A percentile compares a stretch with the other conserved stretches of the same genome.
phyloP scores from a whole-genome alignment of 2,888 invertebrate genomes.

The Orchesellides sinensis region DNA sequence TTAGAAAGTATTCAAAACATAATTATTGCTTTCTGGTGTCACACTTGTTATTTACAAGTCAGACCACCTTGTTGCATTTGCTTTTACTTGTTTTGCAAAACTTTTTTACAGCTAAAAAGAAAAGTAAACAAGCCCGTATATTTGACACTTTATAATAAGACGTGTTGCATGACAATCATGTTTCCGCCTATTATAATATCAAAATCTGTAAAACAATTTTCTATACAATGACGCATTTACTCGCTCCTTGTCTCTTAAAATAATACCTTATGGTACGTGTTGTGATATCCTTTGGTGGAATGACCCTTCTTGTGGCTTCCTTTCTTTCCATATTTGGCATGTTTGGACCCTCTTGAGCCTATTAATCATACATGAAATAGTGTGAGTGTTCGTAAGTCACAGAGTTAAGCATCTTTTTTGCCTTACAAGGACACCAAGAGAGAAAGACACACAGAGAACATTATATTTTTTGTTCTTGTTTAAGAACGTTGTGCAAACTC shows the following conservation, averaged over 20 bases:
- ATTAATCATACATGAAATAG: constrained; percentile 47
- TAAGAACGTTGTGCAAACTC: constrained; percentile 30
- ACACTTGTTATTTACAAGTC: too few relatives aligned
- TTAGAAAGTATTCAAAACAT: background rate
- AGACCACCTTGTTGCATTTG: too few relatives aligned
- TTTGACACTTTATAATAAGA: too few relatives aligned
- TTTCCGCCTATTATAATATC: too few relatives aligned
- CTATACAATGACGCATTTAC: too few relatives aligned
- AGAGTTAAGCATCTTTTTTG: background rate
- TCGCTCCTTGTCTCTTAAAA: background rate
- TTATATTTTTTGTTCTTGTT: too few relatives aligned
- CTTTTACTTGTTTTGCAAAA: too few relatives aligned
- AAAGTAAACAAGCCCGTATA: too few relatives aligned
- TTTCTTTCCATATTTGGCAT: constrained; percentile 75
- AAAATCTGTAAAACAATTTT: too few relatives aligned
- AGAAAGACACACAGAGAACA: background rate
- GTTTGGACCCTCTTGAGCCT: constrained; percentile 72
- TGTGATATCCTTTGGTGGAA: constrained; percentile 73
- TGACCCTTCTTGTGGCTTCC: constrained; percentile 73
- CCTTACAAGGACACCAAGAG: constrained; percentile 26
- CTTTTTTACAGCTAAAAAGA: too few relatives aligned
- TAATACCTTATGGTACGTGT: constrained; percentile 74
- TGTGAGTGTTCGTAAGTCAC: background rate
- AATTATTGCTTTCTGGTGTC: background rate
- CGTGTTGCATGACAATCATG: background rate